A percentile compares a stretch with the other conserved stretches of the same genome.
phyloP scores from a whole-genome alignment of 2,888 invertebrate species.

The Amiota minor region DNA sequence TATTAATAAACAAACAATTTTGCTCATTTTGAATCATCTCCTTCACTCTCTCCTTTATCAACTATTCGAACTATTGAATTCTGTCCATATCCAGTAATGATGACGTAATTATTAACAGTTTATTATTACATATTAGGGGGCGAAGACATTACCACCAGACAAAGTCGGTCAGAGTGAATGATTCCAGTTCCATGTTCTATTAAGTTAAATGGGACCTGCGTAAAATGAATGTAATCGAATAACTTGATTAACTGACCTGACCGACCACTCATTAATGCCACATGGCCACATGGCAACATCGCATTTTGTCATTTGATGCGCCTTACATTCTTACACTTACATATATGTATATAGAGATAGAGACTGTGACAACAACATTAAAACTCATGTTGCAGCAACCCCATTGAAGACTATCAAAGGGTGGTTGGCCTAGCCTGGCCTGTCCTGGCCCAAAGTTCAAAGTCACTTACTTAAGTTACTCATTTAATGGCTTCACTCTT shows the following conservation, averaged over 20 bases:
- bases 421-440: neutral
- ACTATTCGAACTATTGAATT: too few species aligned
- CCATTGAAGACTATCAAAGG: neutral
- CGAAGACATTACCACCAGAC: conserved; percentile 33
- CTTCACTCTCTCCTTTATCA: too few species aligned
- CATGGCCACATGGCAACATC: conserved; percentile 26
- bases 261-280: conserved; percentile 55
- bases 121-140: conserved; percentile 5
- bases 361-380: too few species aligned
- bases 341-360: neutral
- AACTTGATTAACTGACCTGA: conserved; percentile 63
- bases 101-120: conserved; percentile 8
- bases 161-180: too few species aligned
- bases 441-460: neutral
- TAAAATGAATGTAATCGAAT: conserved; percentile 42
- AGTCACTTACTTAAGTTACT: neutral
- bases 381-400: neutral
- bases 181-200: too few species aligned
- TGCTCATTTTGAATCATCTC: too few species aligned
- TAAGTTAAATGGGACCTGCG: conserved; percentile 1
- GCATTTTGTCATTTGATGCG: conserved; percentile 34
- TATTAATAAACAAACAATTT: too few species aligned
- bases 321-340: neutral
- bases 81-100: neutral
- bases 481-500: too few species aligned